Conservation (phyloP, 2,113 vertebrate genomes). For the Motacilla tschutschensis region DNA sequence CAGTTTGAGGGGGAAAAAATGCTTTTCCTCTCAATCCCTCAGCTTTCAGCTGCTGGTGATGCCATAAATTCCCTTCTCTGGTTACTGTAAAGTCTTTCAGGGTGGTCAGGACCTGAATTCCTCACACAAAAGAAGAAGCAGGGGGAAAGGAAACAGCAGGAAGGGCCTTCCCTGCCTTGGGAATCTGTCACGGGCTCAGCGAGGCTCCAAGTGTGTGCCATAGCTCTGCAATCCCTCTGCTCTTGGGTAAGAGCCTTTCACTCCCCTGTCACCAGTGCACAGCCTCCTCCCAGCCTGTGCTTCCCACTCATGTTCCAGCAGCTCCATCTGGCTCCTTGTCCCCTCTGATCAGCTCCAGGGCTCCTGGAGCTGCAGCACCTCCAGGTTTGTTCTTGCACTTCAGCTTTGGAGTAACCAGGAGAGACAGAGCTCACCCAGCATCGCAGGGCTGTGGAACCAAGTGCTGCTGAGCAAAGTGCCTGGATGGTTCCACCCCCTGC, state of each 20-base stretch:
- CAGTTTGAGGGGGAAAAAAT: background rate
- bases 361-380: background rate
- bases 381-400: background rate
- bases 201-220: rapidly evolving
- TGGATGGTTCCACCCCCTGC: background rate
- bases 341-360: background rate
- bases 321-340: background rate
- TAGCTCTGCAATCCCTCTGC: background rate
- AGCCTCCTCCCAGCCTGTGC: background rate
- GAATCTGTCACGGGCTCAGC: rapidly evolving
- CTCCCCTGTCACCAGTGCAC: background rate
- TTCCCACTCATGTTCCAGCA: background rate
- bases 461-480: background rate
- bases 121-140: background rate
- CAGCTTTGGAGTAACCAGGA: background rate
- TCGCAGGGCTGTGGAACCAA: background rate
- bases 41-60: background rate
- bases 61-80: slow-evolving; percentile 45
- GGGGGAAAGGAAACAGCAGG: background rate
- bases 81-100: slow-evolving; percentile 35
- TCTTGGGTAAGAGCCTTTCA: background rate
- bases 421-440: background rate
- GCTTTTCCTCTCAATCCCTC: slow-evolving; percentile 7
- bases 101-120: slow-evolving; percentile 30
- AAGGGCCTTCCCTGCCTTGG: background rate